Conservation (phyloP, 2,888 invertebrate genomes). For the Agrilus mali region DNA sequence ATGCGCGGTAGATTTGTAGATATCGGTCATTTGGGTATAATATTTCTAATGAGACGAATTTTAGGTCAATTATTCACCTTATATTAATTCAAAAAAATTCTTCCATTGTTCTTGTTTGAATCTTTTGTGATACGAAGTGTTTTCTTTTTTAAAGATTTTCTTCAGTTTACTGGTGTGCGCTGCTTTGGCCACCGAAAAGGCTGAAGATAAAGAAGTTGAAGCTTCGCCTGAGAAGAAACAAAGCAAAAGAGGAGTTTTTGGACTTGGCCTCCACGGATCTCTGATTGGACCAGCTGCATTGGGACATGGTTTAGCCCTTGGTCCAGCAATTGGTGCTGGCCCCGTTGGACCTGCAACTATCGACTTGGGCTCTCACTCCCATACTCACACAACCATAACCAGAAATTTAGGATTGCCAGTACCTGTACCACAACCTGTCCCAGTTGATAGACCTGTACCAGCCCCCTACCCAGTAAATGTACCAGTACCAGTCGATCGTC, state of each 20-base stretch:
- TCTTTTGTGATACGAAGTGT: neutral
- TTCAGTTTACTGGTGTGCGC: constrained; percentile 18
- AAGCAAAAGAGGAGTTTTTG: constrained; percentile 26
- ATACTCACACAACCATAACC: constrained; percentile 34
- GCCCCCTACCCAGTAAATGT: constrained; percentile 32
- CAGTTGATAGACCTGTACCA: constrained; percentile 31
- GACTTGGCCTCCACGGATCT: constrained; percentile 19
- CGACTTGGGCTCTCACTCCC: constrained; percentile 19
- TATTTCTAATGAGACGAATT: too few relatives aligned
- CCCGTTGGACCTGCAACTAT: constrained; percentile 12
- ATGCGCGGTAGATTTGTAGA: too few relatives aligned
- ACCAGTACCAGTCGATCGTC: constrained; percentile 41
- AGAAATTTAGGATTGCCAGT: constrained; percentile 37
- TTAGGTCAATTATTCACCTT: neutral
- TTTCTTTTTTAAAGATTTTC: constrained; percentile 17
- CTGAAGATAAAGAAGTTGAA: constrained; percentile 13
- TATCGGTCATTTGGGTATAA: too few relatives aligned
- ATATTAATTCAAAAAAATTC: neutral
- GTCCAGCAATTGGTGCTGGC: constrained; percentile 12
- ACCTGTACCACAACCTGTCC: constrained; percentile 38
- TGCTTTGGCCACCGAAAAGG: constrained; percentile 6
- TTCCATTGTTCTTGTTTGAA: neutral
- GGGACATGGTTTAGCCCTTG: constrained; percentile 5
- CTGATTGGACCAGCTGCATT: constrained; percentile 8
- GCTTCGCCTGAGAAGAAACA: constrained; percentile 20